phyloP scores from a whole-genome alignment of 2,797 vertebrate species.

The Corythornis leucogaster region DNA sequence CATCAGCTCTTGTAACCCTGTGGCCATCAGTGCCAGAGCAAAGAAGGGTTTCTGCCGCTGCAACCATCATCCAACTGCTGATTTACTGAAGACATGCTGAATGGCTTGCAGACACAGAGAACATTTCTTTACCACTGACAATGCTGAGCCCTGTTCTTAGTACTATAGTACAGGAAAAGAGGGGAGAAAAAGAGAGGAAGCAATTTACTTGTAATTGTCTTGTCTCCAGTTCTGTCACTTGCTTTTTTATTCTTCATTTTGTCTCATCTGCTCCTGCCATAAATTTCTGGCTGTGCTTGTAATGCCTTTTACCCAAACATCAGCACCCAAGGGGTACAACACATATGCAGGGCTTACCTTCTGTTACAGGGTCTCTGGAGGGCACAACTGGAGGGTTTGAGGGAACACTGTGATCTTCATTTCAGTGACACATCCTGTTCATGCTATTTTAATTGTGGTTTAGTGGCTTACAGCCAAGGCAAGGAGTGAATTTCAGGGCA shows the following conservation, averaged over 20 bases:
- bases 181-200: background rate
- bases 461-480: constrained; percentile 21
- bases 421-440: constrained; percentile 8
- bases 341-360: background rate
- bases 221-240: constrained; percentile 8
- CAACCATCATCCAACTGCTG: background rate
- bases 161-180: background rate
- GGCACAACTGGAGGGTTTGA: background rate
- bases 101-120: background rate
- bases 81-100: background rate
- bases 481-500: constrained; percentile 37
- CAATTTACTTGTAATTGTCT: constrained; percentile 21
- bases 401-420: constrained; percentile 37
- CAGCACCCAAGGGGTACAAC: background rate
- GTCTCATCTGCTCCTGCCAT: background rate
- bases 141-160: background rate
- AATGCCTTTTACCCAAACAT: constrained; percentile 11
- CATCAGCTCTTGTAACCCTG: background rate
- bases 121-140: background rate
- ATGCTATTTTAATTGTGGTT: constrained; percentile 54
- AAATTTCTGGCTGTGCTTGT: constrained; percentile 11
- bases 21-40: background rate
- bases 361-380: background rate
- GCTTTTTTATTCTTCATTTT: constrained; percentile 29
- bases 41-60: background rate